Evolutionary conservation across 2,888 invertebrate species (phyloP).

Genomic region (Gymnoscelis rufifasciata): DNA sequence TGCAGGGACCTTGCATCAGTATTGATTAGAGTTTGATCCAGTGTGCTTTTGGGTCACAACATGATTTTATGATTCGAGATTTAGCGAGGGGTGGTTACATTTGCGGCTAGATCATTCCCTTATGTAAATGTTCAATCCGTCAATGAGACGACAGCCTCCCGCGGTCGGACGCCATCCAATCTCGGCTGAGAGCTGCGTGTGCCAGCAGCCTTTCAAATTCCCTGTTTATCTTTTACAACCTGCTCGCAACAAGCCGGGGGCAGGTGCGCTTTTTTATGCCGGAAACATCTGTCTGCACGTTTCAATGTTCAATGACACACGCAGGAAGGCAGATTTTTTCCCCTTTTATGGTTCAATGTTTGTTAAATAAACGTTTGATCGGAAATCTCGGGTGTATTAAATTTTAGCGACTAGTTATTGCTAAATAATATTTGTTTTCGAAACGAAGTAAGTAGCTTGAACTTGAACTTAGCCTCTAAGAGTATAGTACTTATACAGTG

Average conservation of each 20-base stretch:
- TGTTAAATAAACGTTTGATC: background rate
- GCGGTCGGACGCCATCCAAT: slow-evolving; percentile 7
- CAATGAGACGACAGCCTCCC: background rate
- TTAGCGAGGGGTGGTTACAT: background rate
- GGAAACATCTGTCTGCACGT: slow-evolving; percentile 9
- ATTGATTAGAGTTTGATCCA: background rate
- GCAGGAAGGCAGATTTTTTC: slow-evolving; percentile 7
- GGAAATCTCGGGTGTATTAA: background rate
- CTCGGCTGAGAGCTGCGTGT: slow-evolving; percentile 15
- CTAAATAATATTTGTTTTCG: too few relatives aligned
- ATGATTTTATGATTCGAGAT: background rate
- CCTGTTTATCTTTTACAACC: slow-evolving; percentile 1
- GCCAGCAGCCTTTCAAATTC: slow-evolving; percentile 11
- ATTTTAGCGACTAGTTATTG: too few relatives aligned
- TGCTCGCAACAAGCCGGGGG: background rate
- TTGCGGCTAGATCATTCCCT: background rate
- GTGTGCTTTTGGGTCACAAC: background rate
- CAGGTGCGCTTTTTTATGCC: slow-evolving; percentile 14
- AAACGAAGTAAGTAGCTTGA: too few relatives aligned
- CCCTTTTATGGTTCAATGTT: background rate
- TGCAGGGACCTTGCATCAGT: background rate
- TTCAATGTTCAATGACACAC: slow-evolving; percentile 1
- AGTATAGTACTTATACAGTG: too few relatives aligned
- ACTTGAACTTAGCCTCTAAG: too few relatives aligned
- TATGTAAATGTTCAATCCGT: background rate